These are phyloP conservation scores for Seira musarum DNA, from an alignment of 2,888 invertebrate species.

Conservation along the genomic window DNA sequence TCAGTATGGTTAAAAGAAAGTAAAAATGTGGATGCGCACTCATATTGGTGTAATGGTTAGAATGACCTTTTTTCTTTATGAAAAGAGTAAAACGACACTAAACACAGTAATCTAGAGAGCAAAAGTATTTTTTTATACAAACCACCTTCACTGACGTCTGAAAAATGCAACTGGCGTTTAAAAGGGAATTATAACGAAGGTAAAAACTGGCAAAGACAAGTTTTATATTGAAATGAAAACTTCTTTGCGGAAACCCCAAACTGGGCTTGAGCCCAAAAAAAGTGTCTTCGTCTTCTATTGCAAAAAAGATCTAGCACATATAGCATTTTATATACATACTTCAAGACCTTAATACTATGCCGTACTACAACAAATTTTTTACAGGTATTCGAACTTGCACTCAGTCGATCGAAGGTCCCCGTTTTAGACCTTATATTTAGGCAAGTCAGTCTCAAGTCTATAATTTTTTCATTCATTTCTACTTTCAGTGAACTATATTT, in stretches of 20 bases:
- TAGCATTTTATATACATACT: conserved; percentile 25
- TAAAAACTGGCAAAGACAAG: conserved; percentile 42
- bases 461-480: conserved; percentile 50
- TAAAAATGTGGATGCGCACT: background rate
- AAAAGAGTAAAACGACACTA: conserved; percentile 1
- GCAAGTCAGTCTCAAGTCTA: background rate
- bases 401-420: background rate
- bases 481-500: conserved; percentile 53
- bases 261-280: conserved; percentile 31
- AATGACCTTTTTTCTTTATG: background rate
- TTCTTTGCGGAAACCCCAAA: conserved; percentile 21
- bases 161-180: background rate
- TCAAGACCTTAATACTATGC: too few relatives aligned
- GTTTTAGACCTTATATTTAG: background rate
- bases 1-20: background rate
- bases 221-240: conserved; percentile 50
- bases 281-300: conserved; percentile 9
- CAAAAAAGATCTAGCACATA: conserved; percentile 46
- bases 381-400: too few relatives aligned
- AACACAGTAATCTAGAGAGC: conserved; percentile 30
- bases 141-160: background rate
- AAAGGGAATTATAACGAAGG: conserved; percentile 15
- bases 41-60: background rate
- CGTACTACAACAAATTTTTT: too few relatives aligned
- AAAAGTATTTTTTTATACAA: conserved; percentile 38